Percentiles rank a stretch among this genome's conserved stretches.
These are phyloP conservation scores for Enteromius unitaeniatus DNA, from an alignment of 2,797 vertebrate species.

Conservation along the genomic window DNA sequence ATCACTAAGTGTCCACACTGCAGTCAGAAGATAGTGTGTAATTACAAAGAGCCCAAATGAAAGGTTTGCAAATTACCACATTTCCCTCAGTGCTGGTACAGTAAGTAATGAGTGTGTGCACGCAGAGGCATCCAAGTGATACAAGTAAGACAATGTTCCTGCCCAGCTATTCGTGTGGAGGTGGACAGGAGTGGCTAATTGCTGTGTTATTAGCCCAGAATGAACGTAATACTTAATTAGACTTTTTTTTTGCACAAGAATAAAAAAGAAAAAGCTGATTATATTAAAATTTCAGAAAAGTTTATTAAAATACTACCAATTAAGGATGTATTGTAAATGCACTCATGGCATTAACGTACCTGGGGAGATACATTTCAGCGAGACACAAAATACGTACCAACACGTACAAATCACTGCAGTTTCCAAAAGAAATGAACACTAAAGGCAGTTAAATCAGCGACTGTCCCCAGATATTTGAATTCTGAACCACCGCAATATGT, in stretches of 20 bases:
- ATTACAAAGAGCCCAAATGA: constrained; percentile 57
- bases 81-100: constrained; percentile 54
- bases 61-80: constrained; percentile 53
- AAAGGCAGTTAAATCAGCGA: too few species aligned
- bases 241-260: constrained; percentile 9
- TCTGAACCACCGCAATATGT: too few species aligned
- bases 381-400: too few species aligned
- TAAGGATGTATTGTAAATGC: background rate
- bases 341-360: too few species aligned
- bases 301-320: background rate
- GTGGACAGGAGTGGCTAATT: constrained; percentile 48
- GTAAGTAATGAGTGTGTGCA: constrained; percentile 42
- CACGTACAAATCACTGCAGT: too few species aligned
- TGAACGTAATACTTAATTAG: constrained; percentile 4
- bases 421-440: too few species aligned
- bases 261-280: background rate
- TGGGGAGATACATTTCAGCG: too few species aligned
- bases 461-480: too few species aligned
- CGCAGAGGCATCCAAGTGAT: constrained; percentile 32
- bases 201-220: constrained; percentile 25
- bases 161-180: constrained; percentile 37
- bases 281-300: background rate
- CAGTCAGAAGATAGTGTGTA: constrained; percentile 58
- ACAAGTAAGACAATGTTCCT: constrained; percentile 39
- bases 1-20: constrained; percentile 43